Evolutionary conservation across 2,113 vertebrate species (phyloP), one percentile per base, ranked within the genome.

Genomic region (Eolophus roseicapilla): DNA sequence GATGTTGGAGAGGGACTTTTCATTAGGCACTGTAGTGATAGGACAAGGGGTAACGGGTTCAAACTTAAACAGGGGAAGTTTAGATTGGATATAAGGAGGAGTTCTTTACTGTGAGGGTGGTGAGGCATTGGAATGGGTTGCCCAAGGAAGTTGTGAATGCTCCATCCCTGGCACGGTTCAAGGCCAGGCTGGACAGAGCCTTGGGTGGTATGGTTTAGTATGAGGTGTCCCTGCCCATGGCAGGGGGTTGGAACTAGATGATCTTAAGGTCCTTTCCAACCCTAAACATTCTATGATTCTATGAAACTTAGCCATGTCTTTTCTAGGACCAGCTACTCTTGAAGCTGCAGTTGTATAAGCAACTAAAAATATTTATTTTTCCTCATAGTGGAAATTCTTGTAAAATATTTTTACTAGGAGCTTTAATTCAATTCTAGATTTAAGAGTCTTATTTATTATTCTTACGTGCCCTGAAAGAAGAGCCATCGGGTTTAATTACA

Each of bases 401-500:
- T 86, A 43, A 79, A 92, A 93, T 63, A 85, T 82, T 75, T 86
- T 93, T 86, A 68, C 82, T 2, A 23, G 46, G 12, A 82, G 27
- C 57, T 82, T 92, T 91, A 91, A 93, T 82, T 90, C 77, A 73
- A 41, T 85, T 92, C 5, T 39, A 82, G 90, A 79, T 91, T 94
- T 74, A 86, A 52, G 31, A 73, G 25, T 83, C 68, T 93, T 6
- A 0, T 95, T 95, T 95, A 86, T 92, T 93, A 88, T 92, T 92
- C 71, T 94, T 95, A 37, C 57, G 39, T 88, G 62, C 47, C 69
- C 50, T 86, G 44, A 90, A 93, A 95, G 86, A 93, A 91, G 55
- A 93, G 79, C 71, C 73, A 69, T 62, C 41, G 28, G 62, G 70
- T 91, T 97, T 95, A 95, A 95, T 95, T 96, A 77, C n/a, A 75